A percentile compares a stretch with the other conserved stretches of the same genome.
Conservation (phyloP, 2,797 vertebrate species). For the Lacerta viridis region DNA sequence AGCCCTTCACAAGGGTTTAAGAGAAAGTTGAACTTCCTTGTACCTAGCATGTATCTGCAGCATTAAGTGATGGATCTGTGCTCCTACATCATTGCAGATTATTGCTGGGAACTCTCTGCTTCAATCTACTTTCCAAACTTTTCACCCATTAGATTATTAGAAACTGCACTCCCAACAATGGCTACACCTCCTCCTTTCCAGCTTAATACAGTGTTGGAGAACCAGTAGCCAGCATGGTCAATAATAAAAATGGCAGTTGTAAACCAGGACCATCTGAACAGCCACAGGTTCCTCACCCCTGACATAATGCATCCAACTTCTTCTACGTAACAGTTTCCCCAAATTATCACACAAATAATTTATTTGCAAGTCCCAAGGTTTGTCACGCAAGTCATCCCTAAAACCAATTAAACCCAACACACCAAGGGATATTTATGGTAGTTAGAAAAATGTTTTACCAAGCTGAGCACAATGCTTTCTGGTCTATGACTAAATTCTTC, state of each 20-base stretch:
- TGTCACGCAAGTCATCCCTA: background rate
- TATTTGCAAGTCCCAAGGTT: conserved; percentile 5
- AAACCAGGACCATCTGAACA: too few relatives aligned
- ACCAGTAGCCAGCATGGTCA: too few relatives aligned
- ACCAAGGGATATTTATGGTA: background rate
- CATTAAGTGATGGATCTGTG: background rate
- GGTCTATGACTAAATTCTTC: background rate
- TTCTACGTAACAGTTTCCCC: background rate
- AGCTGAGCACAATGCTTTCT: background rate
- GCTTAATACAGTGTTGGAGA: background rate
- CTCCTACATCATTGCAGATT: background rate
- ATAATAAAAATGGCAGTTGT: too few relatives aligned
- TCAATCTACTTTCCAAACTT: background rate
- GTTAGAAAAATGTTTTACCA: background rate
- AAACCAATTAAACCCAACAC: background rate
- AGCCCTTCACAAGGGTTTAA: background rate
- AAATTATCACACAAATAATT: background rate
- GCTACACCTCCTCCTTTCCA: background rate
- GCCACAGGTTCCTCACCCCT: background rate
- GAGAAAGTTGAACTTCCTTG: background rate
- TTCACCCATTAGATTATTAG: background rate
- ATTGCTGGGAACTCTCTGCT: background rate
- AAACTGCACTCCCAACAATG: background rate
- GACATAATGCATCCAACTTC: background rate
- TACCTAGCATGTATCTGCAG: too few relatives aligned